A percentile compares a stretch with the other conserved stretches of the same genome.
phyloP scores from a whole-genome alignment of 1,140 invertebrate genomes.

The Cydia fagiglandana region DNA sequence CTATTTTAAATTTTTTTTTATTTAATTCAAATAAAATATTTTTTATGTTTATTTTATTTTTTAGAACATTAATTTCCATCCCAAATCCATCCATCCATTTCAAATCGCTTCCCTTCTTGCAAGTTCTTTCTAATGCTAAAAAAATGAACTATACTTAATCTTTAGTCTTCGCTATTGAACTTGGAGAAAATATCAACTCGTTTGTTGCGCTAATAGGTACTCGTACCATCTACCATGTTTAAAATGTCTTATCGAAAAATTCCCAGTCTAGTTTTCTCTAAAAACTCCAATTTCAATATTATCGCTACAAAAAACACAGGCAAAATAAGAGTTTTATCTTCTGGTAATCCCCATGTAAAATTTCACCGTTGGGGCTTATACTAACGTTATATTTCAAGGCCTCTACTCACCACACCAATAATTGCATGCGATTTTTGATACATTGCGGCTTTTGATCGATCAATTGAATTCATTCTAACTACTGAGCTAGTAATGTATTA shows the following conservation, averaged over 20 bases:
- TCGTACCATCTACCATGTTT: not conserved
- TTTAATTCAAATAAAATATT: constrained; percentile 68
- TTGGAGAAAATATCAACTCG: no score
- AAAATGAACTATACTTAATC: no score
- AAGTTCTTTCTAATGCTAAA: no score
- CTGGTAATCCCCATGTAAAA: not conserved
- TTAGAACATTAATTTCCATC: constrained; percentile 75
- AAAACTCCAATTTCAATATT: not conserved
- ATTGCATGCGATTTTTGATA: no score
- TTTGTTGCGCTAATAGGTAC: no score
- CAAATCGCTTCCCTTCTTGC: no score
- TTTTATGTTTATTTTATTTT: constrained; percentile 68
- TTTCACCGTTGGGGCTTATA: not conserved
- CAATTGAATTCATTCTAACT: not conserved
- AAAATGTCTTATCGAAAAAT: not conserved
- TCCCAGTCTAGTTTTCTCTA: not conserved
- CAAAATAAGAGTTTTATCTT: not conserved
- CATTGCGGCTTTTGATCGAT: no score
- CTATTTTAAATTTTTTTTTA: constrained; percentile 48
- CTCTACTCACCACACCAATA: not conserved
- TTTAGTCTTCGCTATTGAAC: no score
- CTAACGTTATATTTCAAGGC: not conserved
- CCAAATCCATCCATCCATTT: no score
- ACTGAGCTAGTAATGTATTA: no score
- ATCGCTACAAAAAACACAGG: no score